A percentile compares a stretch with the other conserved stretches of the same genome.
phyloP scores from a whole-genome alignment of 1,140 invertebrate species.

The Drosophila pseudoobscura region DNA sequence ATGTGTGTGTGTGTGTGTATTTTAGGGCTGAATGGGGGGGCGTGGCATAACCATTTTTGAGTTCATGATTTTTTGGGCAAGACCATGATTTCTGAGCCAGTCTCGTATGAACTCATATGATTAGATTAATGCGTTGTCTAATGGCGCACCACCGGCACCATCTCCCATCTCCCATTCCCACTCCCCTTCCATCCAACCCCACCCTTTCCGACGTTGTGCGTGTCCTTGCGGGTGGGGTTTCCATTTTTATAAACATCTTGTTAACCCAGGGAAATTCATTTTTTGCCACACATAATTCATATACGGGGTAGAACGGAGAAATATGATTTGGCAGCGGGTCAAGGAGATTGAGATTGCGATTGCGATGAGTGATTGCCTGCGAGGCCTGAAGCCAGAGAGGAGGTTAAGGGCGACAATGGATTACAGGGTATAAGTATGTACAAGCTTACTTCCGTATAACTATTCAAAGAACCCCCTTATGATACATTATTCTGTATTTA shows the following conservation, averaged over 20 bases:
- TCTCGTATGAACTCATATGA: conserved; percentile 60
- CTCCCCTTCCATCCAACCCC: too few species aligned
- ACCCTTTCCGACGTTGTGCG: conserved; percentile 15
- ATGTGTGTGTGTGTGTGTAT: neutral
- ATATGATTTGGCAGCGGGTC: conserved; percentile 40
- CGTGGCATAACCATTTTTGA: conserved; percentile 52
- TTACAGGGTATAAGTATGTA: too few species aligned
- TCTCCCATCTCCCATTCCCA: too few species aligned
- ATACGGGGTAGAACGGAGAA: neutral
- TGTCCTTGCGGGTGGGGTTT: conserved; percentile 38
- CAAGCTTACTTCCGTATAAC: too few species aligned
- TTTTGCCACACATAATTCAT: conserved; percentile 1
- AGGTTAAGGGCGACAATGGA: too few species aligned
- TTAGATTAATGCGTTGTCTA: conserved; percentile 79
- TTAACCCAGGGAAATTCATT: conserved; percentile 23
- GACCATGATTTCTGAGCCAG: conserved; percentile 1
- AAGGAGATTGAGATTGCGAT: conserved; percentile 2
- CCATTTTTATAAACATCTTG: conserved; percentile 50
- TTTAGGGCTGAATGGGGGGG: neutral
- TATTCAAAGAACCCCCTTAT: too few species aligned
- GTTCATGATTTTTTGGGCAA: conserved; percentile 64
- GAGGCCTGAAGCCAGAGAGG: too few species aligned
- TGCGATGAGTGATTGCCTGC: too few species aligned
- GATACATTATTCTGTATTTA: too few species aligned
- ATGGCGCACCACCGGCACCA: conserved; percentile 52